Evolutionary conservation across 1,140 invertebrate species (phyloP).

Genomic region (Anastatus disparis): DNA sequence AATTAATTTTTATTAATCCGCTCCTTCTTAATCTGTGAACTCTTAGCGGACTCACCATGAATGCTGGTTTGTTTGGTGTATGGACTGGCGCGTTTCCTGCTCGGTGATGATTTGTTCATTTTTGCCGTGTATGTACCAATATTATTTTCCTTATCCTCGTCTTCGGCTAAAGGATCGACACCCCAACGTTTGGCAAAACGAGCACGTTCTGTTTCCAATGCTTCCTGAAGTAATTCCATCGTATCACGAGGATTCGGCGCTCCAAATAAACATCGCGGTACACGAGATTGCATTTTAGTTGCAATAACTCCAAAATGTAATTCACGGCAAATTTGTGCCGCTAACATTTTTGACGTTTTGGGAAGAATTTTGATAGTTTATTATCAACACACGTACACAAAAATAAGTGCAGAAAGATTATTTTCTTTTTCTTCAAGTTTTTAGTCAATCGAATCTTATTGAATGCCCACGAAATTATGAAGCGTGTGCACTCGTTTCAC

Average conservation of each 20-base stretch:
- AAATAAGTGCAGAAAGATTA: no score
- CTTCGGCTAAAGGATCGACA: constrained; percentile 56
- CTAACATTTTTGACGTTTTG: constrained; percentile 59
- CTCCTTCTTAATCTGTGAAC: no score
- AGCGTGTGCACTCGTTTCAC: no score
- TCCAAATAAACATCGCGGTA: constrained; percentile 61
- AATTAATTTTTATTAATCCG: no score
- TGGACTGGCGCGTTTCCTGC: constrained; percentile 47
- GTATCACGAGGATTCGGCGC: constrained; percentile 58
- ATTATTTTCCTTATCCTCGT: constrained; percentile 60
- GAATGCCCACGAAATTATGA: no score
- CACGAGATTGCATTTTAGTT: constrained; percentile 56
- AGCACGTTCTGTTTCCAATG: constrained; percentile 56
- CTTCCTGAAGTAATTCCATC: constrained; percentile 58
- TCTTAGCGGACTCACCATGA: constrained; percentile 53
- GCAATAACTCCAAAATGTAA: constrained; percentile 55
- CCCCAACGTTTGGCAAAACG: constrained; percentile 60
- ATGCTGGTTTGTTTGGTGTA: constrained; percentile 61
- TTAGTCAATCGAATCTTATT: no score
- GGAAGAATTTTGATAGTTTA: no score
- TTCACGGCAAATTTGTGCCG: constrained; percentile 58
- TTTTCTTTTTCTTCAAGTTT: no score
- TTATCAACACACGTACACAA: no score
- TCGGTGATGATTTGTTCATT: constrained; percentile 51
- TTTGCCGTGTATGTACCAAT: constrained; percentile 40